phyloP scores from a whole-genome alignment of 2,888 invertebrate species.

The Calliphora vomitoria region DNA sequence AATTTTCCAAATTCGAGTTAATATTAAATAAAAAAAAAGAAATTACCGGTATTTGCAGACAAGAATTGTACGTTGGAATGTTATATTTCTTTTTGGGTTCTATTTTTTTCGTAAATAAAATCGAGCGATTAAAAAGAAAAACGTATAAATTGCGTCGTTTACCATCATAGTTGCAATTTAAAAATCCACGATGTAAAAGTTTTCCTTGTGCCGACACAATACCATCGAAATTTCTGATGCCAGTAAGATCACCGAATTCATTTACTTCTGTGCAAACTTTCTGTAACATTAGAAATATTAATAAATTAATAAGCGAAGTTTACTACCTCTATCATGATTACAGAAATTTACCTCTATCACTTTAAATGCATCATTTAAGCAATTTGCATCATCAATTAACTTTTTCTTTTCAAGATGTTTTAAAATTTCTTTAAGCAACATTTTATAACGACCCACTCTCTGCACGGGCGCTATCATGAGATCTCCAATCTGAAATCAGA shows the following conservation, averaged over 20 bases:
- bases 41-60: slow-evolving; percentile 56
- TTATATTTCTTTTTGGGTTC: slow-evolving; percentile 25
- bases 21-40: too few species aligned
- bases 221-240: slow-evolving; percentile 55
- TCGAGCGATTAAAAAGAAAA: slow-evolving; percentile 52
- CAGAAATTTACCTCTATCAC: slow-evolving; percentile 45
- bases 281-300: slow-evolving; percentile 3
- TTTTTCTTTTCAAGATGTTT: slow-evolving; percentile 18
- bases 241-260: slow-evolving; percentile 29
- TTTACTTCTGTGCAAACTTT: slow-evolving; percentile 32
- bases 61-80: slow-evolving; percentile 37
- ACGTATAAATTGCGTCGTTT: slow-evolving; percentile 47
- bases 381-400: not conserved
- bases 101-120: slow-evolving; percentile 65
- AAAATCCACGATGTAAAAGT: slow-evolving; percentile 42
- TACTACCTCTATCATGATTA: too few species aligned
- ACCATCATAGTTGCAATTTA: slow-evolving; percentile 41
- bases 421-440: slow-evolving; percentile 11
- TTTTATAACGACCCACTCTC: slow-evolving; percentile 26
- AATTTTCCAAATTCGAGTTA: not conserved
- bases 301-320: too few species aligned
- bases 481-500: slow-evolving; percentile 31
- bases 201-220: slow-evolving; percentile 59
- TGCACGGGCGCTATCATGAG: slow-evolving; percentile 47
- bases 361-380: slow-evolving; percentile 27